These are phyloP conservation scores for Heterodera filipjevi DNA, from an alignment of 2,888 invertebrate species.

Conservation along the genomic window DNA sequence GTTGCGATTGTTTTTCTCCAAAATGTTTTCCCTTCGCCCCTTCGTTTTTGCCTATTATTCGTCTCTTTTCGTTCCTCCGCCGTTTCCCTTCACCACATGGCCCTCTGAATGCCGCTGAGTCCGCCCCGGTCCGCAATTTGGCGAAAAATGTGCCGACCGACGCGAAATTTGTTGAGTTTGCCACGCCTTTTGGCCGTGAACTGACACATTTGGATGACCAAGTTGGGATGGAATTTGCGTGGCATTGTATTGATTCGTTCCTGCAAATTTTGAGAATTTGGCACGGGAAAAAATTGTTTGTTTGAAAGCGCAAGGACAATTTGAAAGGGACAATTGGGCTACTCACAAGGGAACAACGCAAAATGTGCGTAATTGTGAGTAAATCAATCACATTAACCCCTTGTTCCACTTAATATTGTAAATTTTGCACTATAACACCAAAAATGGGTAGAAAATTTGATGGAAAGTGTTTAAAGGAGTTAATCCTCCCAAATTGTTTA, in stretches of 20 bases:
- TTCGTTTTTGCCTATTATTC: background rate
- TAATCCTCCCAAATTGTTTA: too few species aligned
- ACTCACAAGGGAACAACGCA: too few species aligned
- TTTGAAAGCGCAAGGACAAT: too few species aligned
- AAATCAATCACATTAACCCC: too few species aligned
- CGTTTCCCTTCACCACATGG: slow-evolving; percentile 76
- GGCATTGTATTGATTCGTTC: slow-evolving; percentile 66
- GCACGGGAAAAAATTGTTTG: background rate
- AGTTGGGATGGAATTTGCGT: slow-evolving; percentile 18
- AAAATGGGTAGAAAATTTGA: too few species aligned
- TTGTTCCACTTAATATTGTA: too few species aligned
- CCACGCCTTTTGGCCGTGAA: slow-evolving; percentile 84
- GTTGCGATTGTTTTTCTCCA: background rate
- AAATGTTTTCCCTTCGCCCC: too few species aligned
- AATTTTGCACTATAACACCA: too few species aligned
- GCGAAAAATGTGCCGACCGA: slow-evolving; percentile 88
- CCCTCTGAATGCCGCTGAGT: slow-evolving; percentile 85
- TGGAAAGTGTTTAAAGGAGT: too few species aligned
- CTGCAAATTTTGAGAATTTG: slow-evolving; percentile 30
- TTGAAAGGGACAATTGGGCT: too few species aligned
- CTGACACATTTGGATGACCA: slow-evolving; percentile 74
- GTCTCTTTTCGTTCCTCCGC: background rate
- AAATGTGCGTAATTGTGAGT: too few species aligned
- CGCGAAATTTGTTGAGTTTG: slow-evolving; percentile 78
- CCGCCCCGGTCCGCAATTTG: slow-evolving; percentile 90